phyloP scores from a whole-genome alignment of 2,113 vertebrate species.

The Hymenochirus boettgeri region DNA sequence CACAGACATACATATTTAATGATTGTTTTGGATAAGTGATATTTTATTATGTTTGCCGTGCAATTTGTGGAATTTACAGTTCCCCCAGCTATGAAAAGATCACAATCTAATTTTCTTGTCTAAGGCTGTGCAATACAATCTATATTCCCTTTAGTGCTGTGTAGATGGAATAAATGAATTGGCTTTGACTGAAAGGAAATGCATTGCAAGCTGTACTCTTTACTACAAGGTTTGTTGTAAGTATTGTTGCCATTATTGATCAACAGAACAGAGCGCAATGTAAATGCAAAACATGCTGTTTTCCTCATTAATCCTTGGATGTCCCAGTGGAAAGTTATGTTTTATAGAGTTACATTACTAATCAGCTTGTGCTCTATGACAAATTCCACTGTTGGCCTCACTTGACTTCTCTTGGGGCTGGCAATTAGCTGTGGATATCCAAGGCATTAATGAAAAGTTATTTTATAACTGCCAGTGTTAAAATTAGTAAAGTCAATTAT shows the following conservation, averaged over 20 bases:
- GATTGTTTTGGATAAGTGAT: conserved; percentile 3
- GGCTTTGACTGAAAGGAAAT: neutral
- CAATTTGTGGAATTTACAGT: conserved; percentile 1
- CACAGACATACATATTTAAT: conserved; percentile 3
- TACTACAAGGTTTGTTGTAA: neutral
- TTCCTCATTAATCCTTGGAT: neutral
- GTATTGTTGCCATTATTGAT: neutral
- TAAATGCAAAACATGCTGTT: neutral
- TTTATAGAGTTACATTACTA: conserved; percentile 24
- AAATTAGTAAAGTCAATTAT: conserved; percentile 78
- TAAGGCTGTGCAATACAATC: neutral
- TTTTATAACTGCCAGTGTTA: conserved; percentile 71
- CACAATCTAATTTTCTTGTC: conserved; percentile 5
- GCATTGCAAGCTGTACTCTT: neutral
- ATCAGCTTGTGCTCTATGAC: conserved; percentile 48
- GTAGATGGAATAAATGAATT: neutral
- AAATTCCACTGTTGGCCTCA: conserved; percentile 52
- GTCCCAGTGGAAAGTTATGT: conserved; percentile 10
- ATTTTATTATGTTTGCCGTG: conserved; percentile 5
- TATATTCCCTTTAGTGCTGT: neutral
- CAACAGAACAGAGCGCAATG: neutral
- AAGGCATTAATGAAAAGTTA: conserved; percentile 63
- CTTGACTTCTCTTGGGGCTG: conserved; percentile 53
- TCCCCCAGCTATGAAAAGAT: neutral
- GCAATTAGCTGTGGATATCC: conserved; percentile 62